Conservation (phyloP, 2,113 vertebrate species). For the Caracal caracal region DNA sequence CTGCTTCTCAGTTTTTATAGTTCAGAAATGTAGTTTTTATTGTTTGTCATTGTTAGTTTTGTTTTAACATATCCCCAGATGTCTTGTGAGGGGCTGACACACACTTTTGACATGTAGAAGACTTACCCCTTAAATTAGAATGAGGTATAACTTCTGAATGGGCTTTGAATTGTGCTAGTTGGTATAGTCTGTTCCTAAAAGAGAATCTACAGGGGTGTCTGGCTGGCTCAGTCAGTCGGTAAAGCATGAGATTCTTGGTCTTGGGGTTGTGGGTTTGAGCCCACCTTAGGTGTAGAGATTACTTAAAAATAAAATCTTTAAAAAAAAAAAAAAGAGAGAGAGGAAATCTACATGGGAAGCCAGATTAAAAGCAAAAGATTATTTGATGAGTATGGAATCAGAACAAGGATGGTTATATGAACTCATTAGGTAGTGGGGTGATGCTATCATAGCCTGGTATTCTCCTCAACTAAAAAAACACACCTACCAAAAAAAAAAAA, state of each 20-base stretch:
- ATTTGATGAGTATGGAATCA: background rate
- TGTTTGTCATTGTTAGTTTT: conserved; percentile 9
- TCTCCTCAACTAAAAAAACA: background rate
- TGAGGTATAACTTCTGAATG: background rate
- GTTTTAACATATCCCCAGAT: background rate
- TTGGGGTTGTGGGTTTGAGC: background rate
- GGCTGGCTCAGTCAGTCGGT: background rate
- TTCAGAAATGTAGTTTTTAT: conserved; percentile 16
- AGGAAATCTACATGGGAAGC: background rate
- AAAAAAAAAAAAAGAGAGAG: background rate
- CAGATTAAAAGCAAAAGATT: background rate
- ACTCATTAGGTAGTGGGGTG: background rate
- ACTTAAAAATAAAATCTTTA: background rate
- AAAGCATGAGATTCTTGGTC: background rate
- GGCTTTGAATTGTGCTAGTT: conserved; percentile 40
- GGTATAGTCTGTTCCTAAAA: background rate
- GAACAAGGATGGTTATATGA: background rate
- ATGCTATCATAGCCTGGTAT: background rate
- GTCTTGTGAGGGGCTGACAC: background rate
- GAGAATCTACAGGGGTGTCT: background rate
- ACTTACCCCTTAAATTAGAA: conserved; percentile 16
- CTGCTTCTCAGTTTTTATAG: background rate
- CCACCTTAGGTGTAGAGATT: background rate
- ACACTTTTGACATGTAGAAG: background rate
- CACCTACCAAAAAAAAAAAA: background rate